These are phyloP conservation scores for Zootermopsis nevadensis DNA, from an alignment of 2,888 invertebrate genomes.

Conservation along the genomic window DNA sequence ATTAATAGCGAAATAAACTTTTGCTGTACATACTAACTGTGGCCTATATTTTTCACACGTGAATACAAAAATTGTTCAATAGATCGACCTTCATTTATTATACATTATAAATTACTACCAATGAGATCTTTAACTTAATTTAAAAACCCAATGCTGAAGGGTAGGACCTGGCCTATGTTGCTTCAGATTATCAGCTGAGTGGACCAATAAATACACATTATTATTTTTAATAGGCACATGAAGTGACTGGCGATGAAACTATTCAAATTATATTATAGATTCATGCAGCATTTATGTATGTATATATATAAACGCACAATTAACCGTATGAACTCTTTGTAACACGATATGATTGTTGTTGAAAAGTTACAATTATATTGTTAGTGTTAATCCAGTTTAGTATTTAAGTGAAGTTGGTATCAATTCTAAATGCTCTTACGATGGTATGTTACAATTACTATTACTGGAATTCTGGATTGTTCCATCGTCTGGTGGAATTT, in stretches of 20 bases:
- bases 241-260: not conserved
- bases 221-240: not conserved
- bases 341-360: not conserved
- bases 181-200: conserved; percentile 15
- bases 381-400: conserved; percentile 4
- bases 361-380: not conserved
- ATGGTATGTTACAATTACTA: too few relatives aligned
- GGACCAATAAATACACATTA: not conserved
- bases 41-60: too few relatives aligned
- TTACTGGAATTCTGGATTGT: too few relatives aligned
- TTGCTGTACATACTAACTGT: too few relatives aligned
- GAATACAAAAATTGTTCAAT: too few relatives aligned
- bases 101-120: too few relatives aligned
- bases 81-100: too few relatives aligned
- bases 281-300: not conserved
- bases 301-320: conserved; percentile 13
- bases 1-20: too few relatives aligned
- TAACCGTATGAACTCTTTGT: not conserved
- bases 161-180: not conserved
- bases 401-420: not conserved
- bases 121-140: not conserved
- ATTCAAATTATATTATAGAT: not conserved
- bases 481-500: too few relatives aligned
- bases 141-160: not conserved
- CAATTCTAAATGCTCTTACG: too few relatives aligned